Evolutionary conservation across 2,113 vertebrate genomes (phyloP).

Genomic region (Scophthalmus maximus): DNA sequence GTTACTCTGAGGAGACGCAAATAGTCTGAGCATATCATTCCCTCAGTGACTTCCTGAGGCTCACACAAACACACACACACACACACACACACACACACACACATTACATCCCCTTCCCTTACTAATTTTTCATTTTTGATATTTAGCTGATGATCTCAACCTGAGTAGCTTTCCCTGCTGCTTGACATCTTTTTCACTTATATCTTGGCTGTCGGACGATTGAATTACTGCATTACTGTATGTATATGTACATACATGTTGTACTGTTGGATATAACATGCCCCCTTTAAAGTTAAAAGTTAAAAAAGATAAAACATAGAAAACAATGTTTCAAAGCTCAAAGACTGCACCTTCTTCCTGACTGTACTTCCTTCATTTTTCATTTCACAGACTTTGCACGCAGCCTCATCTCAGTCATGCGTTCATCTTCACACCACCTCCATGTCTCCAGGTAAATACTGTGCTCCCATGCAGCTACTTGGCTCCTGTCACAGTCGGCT

Average conservation of each 20-base stretch:
- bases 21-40: conserved; percentile 46
- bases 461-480: conserved; percentile 7
- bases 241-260: neutral
- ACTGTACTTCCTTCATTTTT: too few species aligned
- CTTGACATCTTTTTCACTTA: too few species aligned
- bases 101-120: too few species aligned
- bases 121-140: neutral
- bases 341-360: neutral
- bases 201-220: too few species aligned
- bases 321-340: too few species aligned
- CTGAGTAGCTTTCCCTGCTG: conserved; percentile 2
- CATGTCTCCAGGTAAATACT: conserved; percentile 14
- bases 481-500: conserved; percentile 17
- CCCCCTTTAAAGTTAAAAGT: too few species aligned
- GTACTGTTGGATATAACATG: neutral
- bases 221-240: too few species aligned
- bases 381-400: too few species aligned
- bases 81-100: too few species aligned
- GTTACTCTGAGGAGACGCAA: conserved; percentile 57
- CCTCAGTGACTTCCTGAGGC: conserved; percentile 16
- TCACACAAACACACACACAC: neutral
- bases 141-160: conserved; percentile 12
- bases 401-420: neutral
- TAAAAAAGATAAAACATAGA: too few species aligned
- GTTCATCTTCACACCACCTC: conserved; percentile 1